A percentile compares a stretch with the other conserved stretches of the same genome.
phyloP scores from a whole-genome alignment of 2,797 vertebrate genomes.

The Staurois parvus region DNA sequence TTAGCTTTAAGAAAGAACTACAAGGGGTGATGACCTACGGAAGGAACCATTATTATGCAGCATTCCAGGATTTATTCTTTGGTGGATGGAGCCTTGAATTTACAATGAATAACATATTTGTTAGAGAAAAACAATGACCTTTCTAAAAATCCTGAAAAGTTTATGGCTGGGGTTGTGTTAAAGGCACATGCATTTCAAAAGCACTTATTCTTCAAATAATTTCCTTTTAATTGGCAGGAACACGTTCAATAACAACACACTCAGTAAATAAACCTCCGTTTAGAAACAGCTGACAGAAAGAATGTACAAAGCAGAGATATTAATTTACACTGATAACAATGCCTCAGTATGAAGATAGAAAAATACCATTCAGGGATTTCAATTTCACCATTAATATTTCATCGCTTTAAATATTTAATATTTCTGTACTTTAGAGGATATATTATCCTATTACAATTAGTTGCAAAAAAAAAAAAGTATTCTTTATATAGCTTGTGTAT shows the following conservation, averaged over 20 bases:
- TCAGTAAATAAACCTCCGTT: not conserved
- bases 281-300: constrained; percentile 49
- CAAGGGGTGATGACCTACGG: no score
- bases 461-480: constrained; percentile 42
- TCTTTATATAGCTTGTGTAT: constrained; percentile 14
- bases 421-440: constrained; percentile 36
- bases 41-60: no score
- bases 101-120: no score
- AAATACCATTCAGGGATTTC: constrained; percentile 35
- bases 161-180: no score
- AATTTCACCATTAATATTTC: constrained; percentile 56
- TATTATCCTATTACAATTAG: constrained; percentile 51
- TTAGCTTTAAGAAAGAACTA: no score
- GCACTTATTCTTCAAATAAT: not conserved
- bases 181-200: not conserved
- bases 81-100: no score
- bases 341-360: constrained; percentile 13
- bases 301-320: constrained; percentile 29
- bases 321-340: constrained; percentile 38
- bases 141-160: no score
- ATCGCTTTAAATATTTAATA: constrained; percentile 56
- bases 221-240: not conserved
- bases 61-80: no score
- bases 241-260: not conserved
- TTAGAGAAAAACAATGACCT: no score